phyloP scores from a whole-genome alignment of 2,888 invertebrate genomes.

The Drosophila mercatorum region DNA sequence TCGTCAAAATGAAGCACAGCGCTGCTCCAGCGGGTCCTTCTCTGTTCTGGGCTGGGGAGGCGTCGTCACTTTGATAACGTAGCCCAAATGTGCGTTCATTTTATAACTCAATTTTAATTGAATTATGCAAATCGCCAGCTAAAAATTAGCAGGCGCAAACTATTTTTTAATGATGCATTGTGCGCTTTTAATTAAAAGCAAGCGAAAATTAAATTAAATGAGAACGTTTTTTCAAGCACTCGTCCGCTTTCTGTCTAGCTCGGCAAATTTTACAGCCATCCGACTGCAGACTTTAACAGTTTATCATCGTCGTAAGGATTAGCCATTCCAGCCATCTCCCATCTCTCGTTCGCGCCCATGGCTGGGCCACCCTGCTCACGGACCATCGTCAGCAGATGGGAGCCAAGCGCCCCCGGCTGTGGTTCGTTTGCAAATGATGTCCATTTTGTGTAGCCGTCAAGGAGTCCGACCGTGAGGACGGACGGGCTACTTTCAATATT shows the following conservation, averaged over 20 bases:
- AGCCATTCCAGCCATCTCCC: constrained; percentile 31
- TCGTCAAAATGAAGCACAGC: constrained; percentile 59
- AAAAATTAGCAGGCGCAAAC: constrained; percentile 80
- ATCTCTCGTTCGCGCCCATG: constrained; percentile 5
- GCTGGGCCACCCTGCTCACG: background rate
- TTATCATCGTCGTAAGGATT: constrained; percentile 72
- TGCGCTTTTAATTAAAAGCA: constrained; percentile 75
- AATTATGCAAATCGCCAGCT: constrained; percentile 78
- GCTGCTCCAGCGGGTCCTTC: background rate
- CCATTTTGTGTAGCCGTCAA: constrained; percentile 48
- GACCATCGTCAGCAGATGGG: background rate
- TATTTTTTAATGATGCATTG: constrained; percentile 78
- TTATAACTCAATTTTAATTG: constrained; percentile 80
- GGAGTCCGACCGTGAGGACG: background rate
- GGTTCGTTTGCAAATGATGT: constrained; percentile 71
- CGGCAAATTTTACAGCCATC: constrained; percentile 22
- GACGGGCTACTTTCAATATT: constrained; percentile 1
- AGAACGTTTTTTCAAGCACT: constrained; percentile 46
- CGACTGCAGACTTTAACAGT: constrained; percentile 53
- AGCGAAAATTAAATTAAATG: constrained; percentile 78
- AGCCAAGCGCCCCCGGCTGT: constrained; percentile 31
- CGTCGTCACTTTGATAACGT: constrained; percentile 22
- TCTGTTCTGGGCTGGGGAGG: background rate
- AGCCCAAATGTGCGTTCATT: constrained; percentile 65
- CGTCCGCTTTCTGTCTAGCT: constrained; percentile 26